Evolutionary conservation across 2,888 invertebrate species (phyloP).

Genomic region (Ophioninae sp.): DNA sequence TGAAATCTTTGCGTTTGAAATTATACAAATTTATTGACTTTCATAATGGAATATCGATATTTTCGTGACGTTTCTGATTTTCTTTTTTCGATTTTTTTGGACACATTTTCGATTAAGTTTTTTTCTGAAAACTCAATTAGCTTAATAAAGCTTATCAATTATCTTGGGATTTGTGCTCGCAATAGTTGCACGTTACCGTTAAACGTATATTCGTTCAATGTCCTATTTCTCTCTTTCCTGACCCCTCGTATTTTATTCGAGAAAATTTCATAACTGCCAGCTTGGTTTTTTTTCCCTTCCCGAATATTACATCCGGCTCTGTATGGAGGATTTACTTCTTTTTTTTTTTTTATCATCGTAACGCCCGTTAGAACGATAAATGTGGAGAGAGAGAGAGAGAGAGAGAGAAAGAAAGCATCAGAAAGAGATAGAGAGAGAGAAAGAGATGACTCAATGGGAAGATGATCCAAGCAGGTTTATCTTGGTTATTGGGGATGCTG

Average conservation of each 20-base stretch:
- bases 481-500: slow-evolving; percentile 72
- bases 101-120: too few relatives aligned
- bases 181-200: neutral
- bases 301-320: slow-evolving; percentile 40
- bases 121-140: neutral
- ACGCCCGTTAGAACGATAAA: slow-evolving; percentile 19
- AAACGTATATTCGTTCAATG: slow-evolving; percentile 19
- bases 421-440: neutral
- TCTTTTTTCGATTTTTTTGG: too few relatives aligned
- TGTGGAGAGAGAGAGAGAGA: slow-evolving; percentile 16
- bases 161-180: neutral
- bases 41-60: too few relatives aligned
- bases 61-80: too few relatives aligned
- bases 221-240: slow-evolving; percentile 17
- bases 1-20: too few relatives aligned
- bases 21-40: too few relatives aligned
- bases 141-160: slow-evolving; percentile 1
- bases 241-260: slow-evolving; percentile 43
- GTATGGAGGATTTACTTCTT: slow-evolving; percentile 24
- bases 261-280: slow-evolving; percentile 55
- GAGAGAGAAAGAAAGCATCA: too few relatives aligned
- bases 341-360: slow-evolving; percentile 22
- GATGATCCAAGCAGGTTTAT: slow-evolving; percentile 78
- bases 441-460: slow-evolving; percentile 61
- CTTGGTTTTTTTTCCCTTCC: slow-evolving; percentile 15